Base-by-base conservation (phyloP, 2,888 invertebrate genomes). In the Eristalis arbustorum region DNA sequence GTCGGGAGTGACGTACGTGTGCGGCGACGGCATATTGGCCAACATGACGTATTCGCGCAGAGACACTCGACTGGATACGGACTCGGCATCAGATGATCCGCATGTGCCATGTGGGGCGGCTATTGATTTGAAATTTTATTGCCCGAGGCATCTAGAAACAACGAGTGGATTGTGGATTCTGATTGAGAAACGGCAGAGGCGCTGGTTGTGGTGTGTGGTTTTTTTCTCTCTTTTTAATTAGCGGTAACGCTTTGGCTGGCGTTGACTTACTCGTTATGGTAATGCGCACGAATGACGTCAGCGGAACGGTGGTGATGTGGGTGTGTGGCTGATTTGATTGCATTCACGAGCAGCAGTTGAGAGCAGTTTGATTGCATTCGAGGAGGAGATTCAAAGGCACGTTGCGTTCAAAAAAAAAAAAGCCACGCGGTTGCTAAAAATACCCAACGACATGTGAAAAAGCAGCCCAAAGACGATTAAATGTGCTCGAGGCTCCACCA, bases 101-200 rank as follows among this genome's bases (percentile, higher is more conserved):
- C 49, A 28, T 49, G 67, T 49, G 66, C 25, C 49, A 8, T n/a
- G n/a, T n/a, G n/a, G 8, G 49, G 49, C 18, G 25, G 23, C 66
- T 40, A 42, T 25, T 37, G 42, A 66, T 66, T 66, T 66, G 2
- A 23, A 37, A 66, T 66, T 40, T 42, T 66, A 49, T 49, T 49
- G 49, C 49, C 8, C 18, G 49, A 49, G 14, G 42, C 42, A 42
- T 42, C 42, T 42, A 42, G 42, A 42, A 42, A 42, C 0, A 5
- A 11, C n/a, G 49, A 49, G 0, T 18, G 18, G 49, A 42, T 37
- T 11, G n/a, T n/a, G 37, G 13, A 13, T 37, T 37, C 13, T 11
- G 37, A 37, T 37, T 31, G 31, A 31, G 31, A 31, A 5, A 5
- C 6, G 6, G 31, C 4, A 5, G 6, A 31, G 31, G 31, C 10